Percentiles rank a stretch among this genome's conserved stretches.
Evolutionary conservation across 2,888 invertebrate genomes (phyloP).

Genomic region (Aphidoletes aphidimyza): DNA sequence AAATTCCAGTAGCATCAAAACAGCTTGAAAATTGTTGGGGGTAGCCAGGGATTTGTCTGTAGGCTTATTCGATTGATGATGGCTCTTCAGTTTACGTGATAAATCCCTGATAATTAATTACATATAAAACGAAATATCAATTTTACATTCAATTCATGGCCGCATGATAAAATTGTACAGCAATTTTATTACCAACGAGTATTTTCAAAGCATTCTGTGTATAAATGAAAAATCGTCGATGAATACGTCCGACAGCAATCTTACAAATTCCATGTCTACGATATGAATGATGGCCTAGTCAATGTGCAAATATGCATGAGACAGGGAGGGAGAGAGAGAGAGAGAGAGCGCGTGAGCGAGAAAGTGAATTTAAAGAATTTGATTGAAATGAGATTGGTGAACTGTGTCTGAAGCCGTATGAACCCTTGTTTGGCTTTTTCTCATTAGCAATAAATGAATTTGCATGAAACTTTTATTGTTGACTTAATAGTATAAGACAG

Average conservation of each 20-base stretch:
- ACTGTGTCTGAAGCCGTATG: no score
- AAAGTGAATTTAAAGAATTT: no score
- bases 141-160: background rate
- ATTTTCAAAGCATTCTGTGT: no score
- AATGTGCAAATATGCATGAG: background rate
- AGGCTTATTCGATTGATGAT: background rate
- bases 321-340: no score
- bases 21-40: background rate
- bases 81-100: constrained; percentile 24
- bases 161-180: background rate
- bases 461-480: constrained; percentile 19
- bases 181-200: background rate
- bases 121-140: background rate
- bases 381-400: no score
- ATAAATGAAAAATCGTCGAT: background rate
- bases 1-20: background rate
- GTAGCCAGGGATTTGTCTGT: constrained; percentile 1
- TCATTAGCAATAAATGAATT: constrained; percentile 6
- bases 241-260: background rate
- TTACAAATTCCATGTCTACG: background rate
- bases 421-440: constrained; percentile 6
- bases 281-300: background rate
- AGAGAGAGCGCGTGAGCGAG: no score
- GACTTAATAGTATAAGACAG: background rate
- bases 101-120: constrained; percentile 22